Evolutionary conservation across 2,888 invertebrate species (phyloP).

Genomic region (Hermodice carunculata): DNA sequence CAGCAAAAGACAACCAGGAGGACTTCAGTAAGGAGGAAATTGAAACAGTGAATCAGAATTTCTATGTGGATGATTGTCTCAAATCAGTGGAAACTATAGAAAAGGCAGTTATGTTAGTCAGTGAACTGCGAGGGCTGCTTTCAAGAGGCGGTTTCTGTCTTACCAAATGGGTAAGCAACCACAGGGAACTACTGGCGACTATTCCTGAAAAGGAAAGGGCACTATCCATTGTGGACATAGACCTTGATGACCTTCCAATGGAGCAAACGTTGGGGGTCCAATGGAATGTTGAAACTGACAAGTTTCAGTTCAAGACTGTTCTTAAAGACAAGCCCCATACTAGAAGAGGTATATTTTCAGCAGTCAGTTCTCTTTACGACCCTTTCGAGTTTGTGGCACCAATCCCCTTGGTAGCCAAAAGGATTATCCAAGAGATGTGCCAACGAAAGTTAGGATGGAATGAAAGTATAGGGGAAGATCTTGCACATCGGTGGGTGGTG

Average conservation of each 20-base stretch:
- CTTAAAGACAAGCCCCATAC: not conserved
- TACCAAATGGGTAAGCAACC: not conserved
- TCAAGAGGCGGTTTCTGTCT: not conserved
- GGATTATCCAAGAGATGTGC: not conserved
- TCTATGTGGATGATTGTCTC: too few relatives aligned
- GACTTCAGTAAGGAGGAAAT: slow-evolving; percentile 18
- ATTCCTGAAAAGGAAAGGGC: not conserved
- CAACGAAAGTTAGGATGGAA: not conserved
- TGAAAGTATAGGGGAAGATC: not conserved
- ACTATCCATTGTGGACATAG: not conserved
- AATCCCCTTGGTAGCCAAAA: not conserved
- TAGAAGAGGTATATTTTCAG: not conserved
- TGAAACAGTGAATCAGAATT: slow-evolving; percentile 24
- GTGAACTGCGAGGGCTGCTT: not conserved
- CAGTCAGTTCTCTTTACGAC: not conserved
- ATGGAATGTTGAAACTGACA: not conserved
- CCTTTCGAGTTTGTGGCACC: not conserved
- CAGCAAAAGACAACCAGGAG: not conserved
- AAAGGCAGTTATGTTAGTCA: not conserved
- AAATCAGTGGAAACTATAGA: not conserved
- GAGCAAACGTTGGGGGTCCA: not conserved
- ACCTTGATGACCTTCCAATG: not conserved
- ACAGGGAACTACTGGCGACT: not conserved
- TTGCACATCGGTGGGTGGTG: not conserved
- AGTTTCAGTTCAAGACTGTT: not conserved